These are phyloP conservation scores for Epinephelus fuscoguttatus DNA, from an alignment of 2,113 vertebrate genomes.

Conservation along the genomic window DNA sequence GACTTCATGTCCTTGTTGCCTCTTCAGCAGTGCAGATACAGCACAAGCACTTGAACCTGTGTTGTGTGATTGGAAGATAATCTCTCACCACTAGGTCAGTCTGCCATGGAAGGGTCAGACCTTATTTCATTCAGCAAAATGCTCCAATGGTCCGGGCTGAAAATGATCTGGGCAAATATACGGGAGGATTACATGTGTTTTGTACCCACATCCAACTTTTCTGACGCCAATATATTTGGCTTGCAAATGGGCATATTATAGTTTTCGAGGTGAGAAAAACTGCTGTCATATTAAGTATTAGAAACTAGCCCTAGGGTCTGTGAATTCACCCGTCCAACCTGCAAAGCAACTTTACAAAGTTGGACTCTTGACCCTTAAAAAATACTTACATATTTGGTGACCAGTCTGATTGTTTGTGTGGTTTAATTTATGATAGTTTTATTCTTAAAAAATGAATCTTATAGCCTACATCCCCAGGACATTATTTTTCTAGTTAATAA, in stretches of 20 bases:
- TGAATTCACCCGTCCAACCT: conserved; percentile 48
- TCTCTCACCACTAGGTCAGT: not conserved
- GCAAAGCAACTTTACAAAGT: conserved; percentile 40
- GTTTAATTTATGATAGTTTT: not conserved
- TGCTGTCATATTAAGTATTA: not conserved
- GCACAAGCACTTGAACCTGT: conserved; percentile 4
- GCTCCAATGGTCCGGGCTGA: not conserved
- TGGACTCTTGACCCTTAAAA: not conserved
- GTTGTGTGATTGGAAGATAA: conserved; percentile 5
- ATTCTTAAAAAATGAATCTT: not conserved
- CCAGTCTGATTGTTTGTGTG: not conserved
- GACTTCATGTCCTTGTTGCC: not conserved
- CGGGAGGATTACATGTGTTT: not conserved
- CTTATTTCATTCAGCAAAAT: conserved; percentile 1
- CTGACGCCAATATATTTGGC: not conserved
- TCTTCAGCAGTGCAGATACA: conserved; percentile 14
- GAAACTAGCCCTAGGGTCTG: conserved; percentile 35
- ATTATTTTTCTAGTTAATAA: not conserved
- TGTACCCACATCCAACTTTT: not conserved
- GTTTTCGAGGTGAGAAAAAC: not conserved
- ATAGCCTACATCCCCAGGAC: not conserved
- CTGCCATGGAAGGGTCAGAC: not conserved
- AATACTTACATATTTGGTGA: too few species aligned
- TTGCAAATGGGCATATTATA: not conserved
- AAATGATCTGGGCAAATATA: not conserved